These are phyloP conservation scores for Enteromius trimaculatus DNA, from an alignment of 2,797 vertebrate species.

Conservation along the genomic window DNA sequence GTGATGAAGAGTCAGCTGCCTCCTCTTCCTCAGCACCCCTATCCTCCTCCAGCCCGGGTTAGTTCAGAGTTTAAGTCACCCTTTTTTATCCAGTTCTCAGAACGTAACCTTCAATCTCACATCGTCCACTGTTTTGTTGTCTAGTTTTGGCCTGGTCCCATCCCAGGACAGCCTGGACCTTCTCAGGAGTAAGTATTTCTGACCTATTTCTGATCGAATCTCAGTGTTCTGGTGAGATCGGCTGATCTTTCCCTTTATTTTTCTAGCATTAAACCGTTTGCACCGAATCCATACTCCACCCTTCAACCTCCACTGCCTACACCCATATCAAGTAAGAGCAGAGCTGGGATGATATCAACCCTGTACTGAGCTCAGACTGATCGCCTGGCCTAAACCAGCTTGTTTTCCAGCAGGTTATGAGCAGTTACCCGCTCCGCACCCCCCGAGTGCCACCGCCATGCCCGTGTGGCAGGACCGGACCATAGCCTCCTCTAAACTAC, in stretches of 20 bases:
- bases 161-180: conserved; percentile 95
- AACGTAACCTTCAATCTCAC: background rate
- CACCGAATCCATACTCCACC: conserved; percentile 90
- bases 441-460: conserved; percentile 83
- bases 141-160: conserved; percentile 91
- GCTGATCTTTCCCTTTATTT: conserved; percentile 45
- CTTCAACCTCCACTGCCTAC: conserved; percentile 86
- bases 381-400: background rate
- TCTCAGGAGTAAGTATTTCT: conserved; percentile 93
- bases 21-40: conserved; percentile 82
- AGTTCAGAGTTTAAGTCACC: conserved; percentile 53
- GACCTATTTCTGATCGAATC: background rate
- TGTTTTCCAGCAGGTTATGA: conserved; percentile 83
- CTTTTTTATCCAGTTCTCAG: background rate
- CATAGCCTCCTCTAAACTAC: conserved; percentile 90
- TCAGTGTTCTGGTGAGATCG: background rate
- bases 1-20: conserved; percentile 89
- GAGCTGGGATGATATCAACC: background rate
- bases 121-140: conserved; percentile 50
- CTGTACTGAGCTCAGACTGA: background rate
- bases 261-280: conserved; percentile 94
- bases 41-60: conserved; percentile 90
- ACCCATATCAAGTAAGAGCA: conserved; percentile 86
- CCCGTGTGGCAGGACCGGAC: conserved; percentile 95
- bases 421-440: conserved; percentile 84